These are phyloP conservation scores for Felis catus DNA, from an alignment of 2,113 vertebrate genomes.

Conservation along the genomic window F.catus_Fca126_mat1.0 CM031412.1:143271001-143271500, in stretches of 20 bases:
- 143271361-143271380: neutral
- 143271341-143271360: constrained; percentile 2
- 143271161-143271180: constrained; percentile 12
- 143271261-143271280: neutral
- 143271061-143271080: constrained; percentile 5
- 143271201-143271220: neutral
- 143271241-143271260: constrained; percentile 18
- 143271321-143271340: constrained; percentile 16
- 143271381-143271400: neutral
- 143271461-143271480: neutral
- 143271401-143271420: neutral
- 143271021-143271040: constrained; percentile 9
- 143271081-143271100: neutral
- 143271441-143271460: neutral
- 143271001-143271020: neutral
- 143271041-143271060: neutral
- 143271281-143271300: constrained; percentile 3
- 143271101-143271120: neutral
- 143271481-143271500: neutral
- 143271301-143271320: neutral
- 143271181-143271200: neutral
- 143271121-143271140: neutral
- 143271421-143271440: neutral
- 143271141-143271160: neutral
- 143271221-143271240: neutral